phyloP scores from a whole-genome alignment of 2,888 invertebrate genomes.

The Euphydryas editha region DNA sequence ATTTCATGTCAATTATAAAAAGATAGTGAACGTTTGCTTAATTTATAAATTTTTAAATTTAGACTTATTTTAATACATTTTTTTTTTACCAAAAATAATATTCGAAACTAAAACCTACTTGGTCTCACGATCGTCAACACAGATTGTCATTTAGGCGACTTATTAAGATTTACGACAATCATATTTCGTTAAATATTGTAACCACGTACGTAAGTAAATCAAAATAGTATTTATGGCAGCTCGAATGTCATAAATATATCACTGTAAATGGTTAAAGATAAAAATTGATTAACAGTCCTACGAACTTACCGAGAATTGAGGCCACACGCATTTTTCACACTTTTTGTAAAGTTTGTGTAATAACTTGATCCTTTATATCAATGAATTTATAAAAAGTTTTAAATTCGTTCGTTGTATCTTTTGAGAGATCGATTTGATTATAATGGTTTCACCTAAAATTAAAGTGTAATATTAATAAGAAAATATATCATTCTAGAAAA shows the following conservation, averaged over 20 bases:
- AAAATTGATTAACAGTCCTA: not conserved
- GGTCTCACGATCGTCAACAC: not conserved
- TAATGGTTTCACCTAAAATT: no score
- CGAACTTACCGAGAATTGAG: conserved; percentile 1
- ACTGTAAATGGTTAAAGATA: conserved; percentile 10
- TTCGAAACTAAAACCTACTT: not conserved
- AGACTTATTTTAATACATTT: not conserved
- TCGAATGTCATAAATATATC: conserved; percentile 20
- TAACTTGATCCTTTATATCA: not conserved
- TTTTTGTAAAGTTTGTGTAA: not conserved
- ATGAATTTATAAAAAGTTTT: not conserved
- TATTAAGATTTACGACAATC: conserved; percentile 21
- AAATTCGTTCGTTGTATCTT: not conserved
- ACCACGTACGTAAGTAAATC: conserved; percentile 22
- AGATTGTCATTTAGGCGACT: not conserved
- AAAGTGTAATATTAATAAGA: no score
- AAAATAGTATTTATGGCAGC: conserved; percentile 18
- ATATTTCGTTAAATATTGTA: conserved; percentile 15
- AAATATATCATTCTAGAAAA: no score
- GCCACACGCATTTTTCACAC: conserved; percentile 7
- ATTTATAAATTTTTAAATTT: not conserved
- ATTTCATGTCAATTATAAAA: no score
- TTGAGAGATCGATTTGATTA: not conserved
- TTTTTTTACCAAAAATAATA: not conserved
- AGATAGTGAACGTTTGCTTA: no score